These are phyloP conservation scores for Pseudomyrmex cubaensis DNA, from an alignment of 1,140 invertebrate species.

Conservation along the genomic window DNA sequence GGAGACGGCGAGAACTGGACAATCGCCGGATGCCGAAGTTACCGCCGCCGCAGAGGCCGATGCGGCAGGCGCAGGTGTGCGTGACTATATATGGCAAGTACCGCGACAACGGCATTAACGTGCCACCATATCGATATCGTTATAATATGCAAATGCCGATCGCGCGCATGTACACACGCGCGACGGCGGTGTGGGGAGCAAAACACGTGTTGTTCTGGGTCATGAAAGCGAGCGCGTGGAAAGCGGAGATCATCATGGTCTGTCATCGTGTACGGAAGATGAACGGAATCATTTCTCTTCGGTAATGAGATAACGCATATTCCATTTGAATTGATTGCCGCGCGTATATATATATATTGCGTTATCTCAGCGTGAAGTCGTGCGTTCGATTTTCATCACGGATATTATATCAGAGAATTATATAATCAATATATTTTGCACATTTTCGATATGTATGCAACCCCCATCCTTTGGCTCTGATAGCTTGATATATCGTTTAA, in stretches of 20 bases:
- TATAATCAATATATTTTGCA: not conserved
- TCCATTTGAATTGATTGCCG: slow-evolving; percentile 29
- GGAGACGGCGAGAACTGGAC: slow-evolving; percentile 56
- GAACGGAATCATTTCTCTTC: not conserved
- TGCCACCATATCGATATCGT: slow-evolving; percentile 74
- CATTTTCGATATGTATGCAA: not conserved
- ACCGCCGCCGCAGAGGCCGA: slow-evolving; percentile 60
- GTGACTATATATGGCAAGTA: slow-evolving; percentile 64
- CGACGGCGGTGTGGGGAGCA: slow-evolving; percentile 9
- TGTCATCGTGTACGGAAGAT: slow-evolving; percentile 14
- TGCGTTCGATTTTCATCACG: not conserved
- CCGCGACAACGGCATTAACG: slow-evolving; percentile 72
- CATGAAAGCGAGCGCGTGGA: slow-evolving; percentile 45
- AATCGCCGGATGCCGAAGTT: slow-evolving; percentile 72
- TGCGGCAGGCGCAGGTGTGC: slow-evolving; percentile 72
- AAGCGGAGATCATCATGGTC: slow-evolving; percentile 67
- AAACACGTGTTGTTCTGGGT: slow-evolving; percentile 57
- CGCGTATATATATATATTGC: not conserved
- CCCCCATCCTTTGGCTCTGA: not conserved
- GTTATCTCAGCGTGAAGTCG: not conserved
- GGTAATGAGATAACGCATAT: slow-evolving; percentile 21
- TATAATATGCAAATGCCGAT: slow-evolving; percentile 73
- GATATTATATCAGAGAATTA: too few species aligned
- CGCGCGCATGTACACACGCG: slow-evolving; percentile 13
- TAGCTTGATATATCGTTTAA: slow-evolving; percentile 16